Conservation (phyloP, 2,888 invertebrate genomes). For the Idaea straminata region DNA sequence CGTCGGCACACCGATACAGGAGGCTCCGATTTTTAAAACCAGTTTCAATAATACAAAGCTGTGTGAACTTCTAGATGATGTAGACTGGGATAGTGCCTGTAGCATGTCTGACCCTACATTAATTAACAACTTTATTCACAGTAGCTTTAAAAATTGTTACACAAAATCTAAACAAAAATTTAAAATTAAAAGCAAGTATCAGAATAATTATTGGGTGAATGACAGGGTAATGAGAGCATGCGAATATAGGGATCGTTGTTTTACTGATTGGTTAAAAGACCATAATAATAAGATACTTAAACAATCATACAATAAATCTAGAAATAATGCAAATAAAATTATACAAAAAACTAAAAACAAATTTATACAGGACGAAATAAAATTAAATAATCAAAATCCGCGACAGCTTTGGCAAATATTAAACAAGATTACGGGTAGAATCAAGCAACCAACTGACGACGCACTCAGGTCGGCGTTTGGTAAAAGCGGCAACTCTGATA, state of each 20-base stretch:
- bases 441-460: constrained; percentile 4
- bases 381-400: neutral
- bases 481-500: neutral
- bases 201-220: constrained; percentile 2
- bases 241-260: constrained; percentile 3
- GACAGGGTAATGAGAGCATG: constrained; percentile 3
- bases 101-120: neutral
- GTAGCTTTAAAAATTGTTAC: constrained; percentile 3
- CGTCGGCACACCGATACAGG: neutral
- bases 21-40: neutral
- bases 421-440: constrained; percentile 8
- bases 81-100: neutral
- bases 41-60: neutral
- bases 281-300: constrained; percentile 4
- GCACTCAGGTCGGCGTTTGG: constrained; percentile 6
- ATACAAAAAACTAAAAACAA: constrained; percentile 5
- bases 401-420: constrained; percentile 7
- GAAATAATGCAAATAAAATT: neutral
- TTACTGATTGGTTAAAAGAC: constrained; percentile 7
- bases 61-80: neutral
- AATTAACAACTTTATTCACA: neutral
- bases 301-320: neutral
- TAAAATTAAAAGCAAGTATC: neutral
- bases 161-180: neutral
- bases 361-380: constrained; percentile 3